Base-by-base conservation (phyloP, 1,140 invertebrate genomes). In the Bicyclus anynana region DNA sequence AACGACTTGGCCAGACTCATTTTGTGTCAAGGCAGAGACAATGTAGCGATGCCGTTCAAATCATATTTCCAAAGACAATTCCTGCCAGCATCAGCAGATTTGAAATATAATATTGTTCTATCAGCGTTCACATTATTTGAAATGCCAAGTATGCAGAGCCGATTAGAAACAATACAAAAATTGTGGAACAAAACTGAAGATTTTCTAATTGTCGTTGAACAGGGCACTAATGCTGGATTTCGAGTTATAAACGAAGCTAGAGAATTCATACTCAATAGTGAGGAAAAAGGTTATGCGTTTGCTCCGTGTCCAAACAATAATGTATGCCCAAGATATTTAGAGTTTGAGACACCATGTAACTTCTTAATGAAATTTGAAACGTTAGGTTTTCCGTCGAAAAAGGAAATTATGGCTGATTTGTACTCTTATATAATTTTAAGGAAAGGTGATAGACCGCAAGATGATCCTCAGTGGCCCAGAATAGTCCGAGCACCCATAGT, bases 181-280 rank as follows among this genome's bases (percentile, higher is more conserved):
- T 87, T 98, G 12, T 98, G 97, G 97, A 92, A 92, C 35, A 97
- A 96, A 89, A 97, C 96, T 9, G 89, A 92, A 57, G 91, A 93
- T 12, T 96, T 95, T 79, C 86, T 98, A 64, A 91, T 98, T 27
- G 88, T 98, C 33, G 91, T 97, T 10, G 97, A 98, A 87, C 90
- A 94, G 67, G 97, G 97, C 5, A 94, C 93, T 0, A 93, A 92
- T 67, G 91, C 93, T 37, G 97, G 96, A 5, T 97, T 94, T 70
- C 89, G 91, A 76, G 90, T 94, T 75, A 86, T 95, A 0, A 94
- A 93, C 59, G 95, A 96, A 90, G 93, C 93, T 1, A 87, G 95
- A 71, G 93, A 94, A 68, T 95, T 93, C 75, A 87, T 96, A 53
- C 76, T 95, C 17, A 86, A 91, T 68, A 68, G n/a, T 55, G 52